Evolutionary conservation across 1,140 invertebrate species (phyloP), one percentile per base, ranked within the genome.

Genomic region (Leptinotarsa lineolata): DNA sequence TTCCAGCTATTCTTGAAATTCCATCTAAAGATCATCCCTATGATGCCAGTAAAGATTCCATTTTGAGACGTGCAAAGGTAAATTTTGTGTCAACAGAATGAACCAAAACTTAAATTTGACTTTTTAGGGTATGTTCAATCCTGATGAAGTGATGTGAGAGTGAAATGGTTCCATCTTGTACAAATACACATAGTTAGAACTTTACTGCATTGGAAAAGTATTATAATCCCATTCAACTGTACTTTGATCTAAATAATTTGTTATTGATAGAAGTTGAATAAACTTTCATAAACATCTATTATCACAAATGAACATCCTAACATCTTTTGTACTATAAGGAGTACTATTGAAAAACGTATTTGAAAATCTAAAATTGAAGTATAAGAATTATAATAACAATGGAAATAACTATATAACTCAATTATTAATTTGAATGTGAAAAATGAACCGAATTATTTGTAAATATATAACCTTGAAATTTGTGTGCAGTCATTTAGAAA

Each of bases 11-110:
- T 6, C 87, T 99, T 66, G 98, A 99, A 89, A 99, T 99, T 81
- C 98, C 98, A 22, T 99, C 97, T 20, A 99, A 99, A 85, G 98
- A 99, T 86, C 95, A 97, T 86, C 98, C 98, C 0, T 99, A 99
- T 86, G 98, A 99, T 87, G 95, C 98, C 46, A 93, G 91, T 79
- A 99, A 99, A 86, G 98, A 99, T 87, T 99, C 97, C 1, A 99
- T 99, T 82, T 86, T 99, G 68, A 90, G 96, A 84, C 89, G 97
- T 81, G 97, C 97, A 68, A 97, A 93, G 88, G 94, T 95, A 88
- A 83, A 80, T 65, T 61, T 74, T 39, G 63, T 75, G 21, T 30
- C 39, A 16, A 45, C 2, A 54, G 48, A 18, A n/a, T 16, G 4
- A 54, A 54, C 15, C 13, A 54, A 16, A 24, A 54, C 18, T 18